These are phyloP conservation scores for Cheilosia impressa DNA, from an alignment of 2,888 invertebrate genomes.

Conservation along the genomic window DNA sequence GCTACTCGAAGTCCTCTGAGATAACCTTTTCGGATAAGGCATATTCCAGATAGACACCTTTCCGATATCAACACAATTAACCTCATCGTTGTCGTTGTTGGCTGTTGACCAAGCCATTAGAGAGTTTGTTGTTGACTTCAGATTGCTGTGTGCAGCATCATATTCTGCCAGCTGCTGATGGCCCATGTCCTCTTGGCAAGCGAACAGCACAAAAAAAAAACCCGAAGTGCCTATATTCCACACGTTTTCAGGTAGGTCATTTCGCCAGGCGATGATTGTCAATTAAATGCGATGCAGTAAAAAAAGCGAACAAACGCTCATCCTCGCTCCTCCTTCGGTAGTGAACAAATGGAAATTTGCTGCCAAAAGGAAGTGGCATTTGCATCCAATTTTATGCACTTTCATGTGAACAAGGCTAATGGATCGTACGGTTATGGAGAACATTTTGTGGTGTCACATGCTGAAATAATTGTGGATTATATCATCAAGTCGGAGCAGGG, in stretches of 20 bases:
- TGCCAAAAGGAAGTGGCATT: constrained; percentile 12
- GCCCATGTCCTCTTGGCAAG: constrained; percentile 23
- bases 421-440: constrained; percentile 12
- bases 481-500: background rate
- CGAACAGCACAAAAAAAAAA: background rate
- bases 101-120: constrained; percentile 54
- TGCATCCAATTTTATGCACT: constrained; percentile 31
- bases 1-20: background rate
- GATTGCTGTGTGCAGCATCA: constrained; percentile 23
- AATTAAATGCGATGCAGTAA: constrained; percentile 41
- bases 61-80: constrained; percentile 37
- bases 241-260: constrained; percentile 45
- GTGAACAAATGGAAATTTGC: constrained; percentile 39
- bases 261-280: constrained; percentile 50
- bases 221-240: background rate
- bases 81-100: constrained; percentile 38
- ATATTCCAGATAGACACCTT: constrained; percentile 3
- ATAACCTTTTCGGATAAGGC: constrained; percentile 7
- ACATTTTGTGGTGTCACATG: constrained; percentile 22
- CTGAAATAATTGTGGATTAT: constrained; percentile 18
- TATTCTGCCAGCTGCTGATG: constrained; percentile 24
- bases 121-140: constrained; percentile 40
- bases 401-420: constrained; percentile 47
- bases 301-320: constrained; percentile 14
- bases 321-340: background rate